Percentiles rank a stretch among this genome's conserved stretches.
Evolutionary conservation across 2,797 vertebrate species (phyloP).

Genomic region (Tokudaia tokunoshimensis): DNA sequence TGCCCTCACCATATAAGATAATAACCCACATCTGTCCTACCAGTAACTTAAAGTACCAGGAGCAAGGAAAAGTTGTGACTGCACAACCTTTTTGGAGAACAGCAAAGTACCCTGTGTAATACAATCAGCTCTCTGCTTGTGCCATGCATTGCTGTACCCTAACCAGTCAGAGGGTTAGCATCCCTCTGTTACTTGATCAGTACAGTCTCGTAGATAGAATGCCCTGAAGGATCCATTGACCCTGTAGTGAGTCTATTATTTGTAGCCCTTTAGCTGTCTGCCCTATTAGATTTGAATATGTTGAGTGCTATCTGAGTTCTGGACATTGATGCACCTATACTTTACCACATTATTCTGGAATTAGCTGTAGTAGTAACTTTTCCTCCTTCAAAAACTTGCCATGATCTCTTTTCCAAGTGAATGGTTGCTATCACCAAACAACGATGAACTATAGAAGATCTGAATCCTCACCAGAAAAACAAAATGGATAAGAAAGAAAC

Average conservation of each 20-base stretch:
- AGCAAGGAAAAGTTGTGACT: not conserved
- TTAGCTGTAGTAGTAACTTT: not conserved
- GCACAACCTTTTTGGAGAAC: conserved; percentile 28
- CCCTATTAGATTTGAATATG: not conserved
- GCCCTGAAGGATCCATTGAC: conserved; percentile 5
- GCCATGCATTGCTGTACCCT: not conserved
- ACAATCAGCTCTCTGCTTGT: not conserved
- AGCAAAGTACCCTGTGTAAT: not conserved
- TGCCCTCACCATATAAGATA: not conserved
- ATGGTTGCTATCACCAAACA: conserved; percentile 12
- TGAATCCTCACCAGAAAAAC: conserved; percentile 54
- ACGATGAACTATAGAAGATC: not conserved
- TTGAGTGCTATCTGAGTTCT: conserved; percentile 8
- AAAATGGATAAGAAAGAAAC: conserved; percentile 36
- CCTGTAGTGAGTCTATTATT: not conserved
- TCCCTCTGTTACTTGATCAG: not conserved
- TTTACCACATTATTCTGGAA: conserved; percentile 19
- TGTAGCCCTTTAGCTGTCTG: conserved; percentile 26
- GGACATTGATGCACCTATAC: not conserved
- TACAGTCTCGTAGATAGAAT: not conserved
- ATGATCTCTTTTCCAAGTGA: conserved; percentile 53
- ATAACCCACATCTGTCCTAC: not conserved
- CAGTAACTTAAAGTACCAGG: not conserved
- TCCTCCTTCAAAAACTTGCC: not conserved
- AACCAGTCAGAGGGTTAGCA: not conserved